phyloP scores from a whole-genome alignment of 53 echinoderm and acorn worm genomes.

The Actinopyga echinites region DNA sequence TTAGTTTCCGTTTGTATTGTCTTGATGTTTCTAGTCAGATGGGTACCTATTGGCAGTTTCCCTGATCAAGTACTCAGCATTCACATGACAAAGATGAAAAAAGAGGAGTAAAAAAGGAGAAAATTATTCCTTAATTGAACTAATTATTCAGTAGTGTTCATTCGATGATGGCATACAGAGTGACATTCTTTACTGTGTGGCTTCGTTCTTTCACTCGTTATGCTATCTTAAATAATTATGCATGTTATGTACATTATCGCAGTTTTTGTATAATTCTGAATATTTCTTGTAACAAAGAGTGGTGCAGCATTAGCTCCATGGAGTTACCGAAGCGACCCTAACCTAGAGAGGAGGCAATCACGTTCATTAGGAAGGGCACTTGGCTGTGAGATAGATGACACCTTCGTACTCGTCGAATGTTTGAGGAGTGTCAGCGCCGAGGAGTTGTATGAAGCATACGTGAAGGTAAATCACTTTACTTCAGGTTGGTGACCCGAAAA shows the following conservation, averaged over 20 bases:
- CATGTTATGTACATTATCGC: not conserved
- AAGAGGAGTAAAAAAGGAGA: too few species aligned
- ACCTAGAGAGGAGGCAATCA: constrained; percentile 44
- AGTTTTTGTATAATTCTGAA: not conserved
- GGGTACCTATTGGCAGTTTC: too few species aligned
- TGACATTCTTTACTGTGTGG: too few species aligned
- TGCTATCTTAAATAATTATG: too few species aligned
- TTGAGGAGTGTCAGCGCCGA: constrained; percentile 40
- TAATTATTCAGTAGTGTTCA: too few species aligned
- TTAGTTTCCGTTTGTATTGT: too few species aligned
- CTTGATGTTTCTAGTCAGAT: too few species aligned
- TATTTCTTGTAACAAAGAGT: not conserved
- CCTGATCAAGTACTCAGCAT: not conserved
- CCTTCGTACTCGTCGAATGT: constrained; percentile 52
- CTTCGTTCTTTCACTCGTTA: too few species aligned
- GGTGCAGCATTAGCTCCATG: not conserved
- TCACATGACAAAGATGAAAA: not conserved
- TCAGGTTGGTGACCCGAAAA: too few species aligned
- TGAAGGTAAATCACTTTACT: not conserved
- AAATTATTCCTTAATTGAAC: too few species aligned
- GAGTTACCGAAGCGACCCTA: constrained; percentile 26
- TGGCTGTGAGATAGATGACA: constrained; percentile 52
- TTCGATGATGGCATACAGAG: too few species aligned
- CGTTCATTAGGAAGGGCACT: constrained; percentile 44
- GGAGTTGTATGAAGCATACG: not conserved